A percentile compares a stretch with the other conserved stretches of the same genome.
phyloP scores from a whole-genome alignment of 2,797 vertebrate genomes.

The Forpus xanthops region DNA sequence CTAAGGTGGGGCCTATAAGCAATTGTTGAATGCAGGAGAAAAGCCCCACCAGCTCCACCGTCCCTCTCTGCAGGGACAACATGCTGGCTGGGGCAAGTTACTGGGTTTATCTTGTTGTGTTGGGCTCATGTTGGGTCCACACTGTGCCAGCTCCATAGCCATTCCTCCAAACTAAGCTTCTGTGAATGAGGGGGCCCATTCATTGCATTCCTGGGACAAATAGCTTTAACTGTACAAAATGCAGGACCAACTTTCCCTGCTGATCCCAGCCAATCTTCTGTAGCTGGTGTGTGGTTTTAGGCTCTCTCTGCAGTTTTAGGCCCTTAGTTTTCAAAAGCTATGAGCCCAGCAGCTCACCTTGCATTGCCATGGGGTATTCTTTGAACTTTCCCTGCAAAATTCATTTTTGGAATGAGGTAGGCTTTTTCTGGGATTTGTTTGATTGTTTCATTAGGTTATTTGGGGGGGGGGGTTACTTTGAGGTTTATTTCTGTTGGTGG shows the following conservation, averaged over 20 bases:
- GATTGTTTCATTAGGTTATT: neutral
- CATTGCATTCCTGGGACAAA: neutral
- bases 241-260: neutral
- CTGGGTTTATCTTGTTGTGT: neutral
- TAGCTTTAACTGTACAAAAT: neutral
- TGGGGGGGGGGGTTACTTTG: neutral
- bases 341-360: neutral
- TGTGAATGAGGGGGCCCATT: fast-evolving
- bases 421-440: neutral
- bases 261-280: neutral
- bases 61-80: neutral
- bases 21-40: neutral
- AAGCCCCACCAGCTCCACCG: neutral
- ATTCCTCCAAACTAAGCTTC: neutral
- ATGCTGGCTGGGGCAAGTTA: neutral
- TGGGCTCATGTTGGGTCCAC: fast-evolving
- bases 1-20: no score
- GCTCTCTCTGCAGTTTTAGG: neutral
- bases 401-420: fast-evolving
- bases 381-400: neutral
- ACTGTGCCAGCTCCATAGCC: fast-evolving
- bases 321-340: neutral
- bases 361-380: neutral
- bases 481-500: neutral
- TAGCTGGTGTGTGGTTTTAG: neutral